These are phyloP conservation scores for Columbina picui DNA, from an alignment of 2,113 vertebrate species.

Conservation along the genomic window DNA sequence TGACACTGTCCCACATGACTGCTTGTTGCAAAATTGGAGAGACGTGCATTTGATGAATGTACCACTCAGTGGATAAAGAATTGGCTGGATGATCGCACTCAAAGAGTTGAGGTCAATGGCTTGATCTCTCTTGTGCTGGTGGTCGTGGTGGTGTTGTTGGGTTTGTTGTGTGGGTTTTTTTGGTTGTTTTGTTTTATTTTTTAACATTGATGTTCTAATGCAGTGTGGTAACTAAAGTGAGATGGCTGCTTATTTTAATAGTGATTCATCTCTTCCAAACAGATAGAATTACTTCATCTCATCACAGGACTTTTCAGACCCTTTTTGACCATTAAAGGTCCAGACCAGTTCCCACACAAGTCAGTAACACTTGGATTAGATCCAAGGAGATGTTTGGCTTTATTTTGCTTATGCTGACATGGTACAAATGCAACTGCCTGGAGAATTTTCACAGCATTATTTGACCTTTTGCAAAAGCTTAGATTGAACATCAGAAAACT, in stretches of 20 bases:
- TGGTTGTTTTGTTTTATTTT: background rate
- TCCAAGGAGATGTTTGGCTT: conserved; percentile 22
- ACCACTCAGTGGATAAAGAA: too few species aligned
- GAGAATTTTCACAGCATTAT: conserved; percentile 14
- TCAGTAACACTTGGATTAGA: background rate
- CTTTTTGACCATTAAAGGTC: conserved; percentile 14
- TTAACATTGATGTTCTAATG: background rate
- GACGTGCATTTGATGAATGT: too few species aligned
- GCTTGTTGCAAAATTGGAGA: too few species aligned
- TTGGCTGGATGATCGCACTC: too few species aligned
- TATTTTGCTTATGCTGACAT: background rate
- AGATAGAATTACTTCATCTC: background rate
- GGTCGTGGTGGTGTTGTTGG: too few species aligned
- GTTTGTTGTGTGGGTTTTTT: background rate
- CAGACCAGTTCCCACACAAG: conserved; percentile 3
- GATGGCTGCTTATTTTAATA: background rate
- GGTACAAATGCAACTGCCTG: background rate
- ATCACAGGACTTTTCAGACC: background rate
- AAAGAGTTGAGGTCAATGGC: too few species aligned
- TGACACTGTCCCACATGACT: too few species aligned
- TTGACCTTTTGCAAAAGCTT: conserved; percentile 26
- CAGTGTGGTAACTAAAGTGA: background rate
- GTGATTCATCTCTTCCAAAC: background rate
- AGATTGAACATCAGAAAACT: background rate
- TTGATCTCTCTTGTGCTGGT: too few species aligned